phyloP scores from a whole-genome alignment of 2,888 invertebrate genomes.

The Drosophila quinaria region DNA sequence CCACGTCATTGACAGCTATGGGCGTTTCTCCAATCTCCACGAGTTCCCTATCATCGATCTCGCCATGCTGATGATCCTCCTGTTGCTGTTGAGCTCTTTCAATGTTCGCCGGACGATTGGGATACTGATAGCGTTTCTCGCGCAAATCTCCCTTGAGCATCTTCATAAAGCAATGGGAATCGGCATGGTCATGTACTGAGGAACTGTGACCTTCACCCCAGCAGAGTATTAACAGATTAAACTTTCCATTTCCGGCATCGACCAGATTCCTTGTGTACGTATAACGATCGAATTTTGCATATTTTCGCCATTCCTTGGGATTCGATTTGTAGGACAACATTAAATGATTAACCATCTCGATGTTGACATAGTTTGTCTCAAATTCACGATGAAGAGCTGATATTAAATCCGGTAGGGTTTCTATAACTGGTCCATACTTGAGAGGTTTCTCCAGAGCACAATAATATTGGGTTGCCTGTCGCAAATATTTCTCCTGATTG shows the following conservation, averaged over 20 bases:
- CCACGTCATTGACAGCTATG: conserved; percentile 92
- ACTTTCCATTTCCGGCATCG: conserved; percentile 98
- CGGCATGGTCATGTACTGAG: conserved; percentile 97
- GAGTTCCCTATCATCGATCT: conserved; percentile 87
- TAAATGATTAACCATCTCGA: conserved; percentile 94
- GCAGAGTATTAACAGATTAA: conserved; percentile 98
- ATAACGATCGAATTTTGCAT: conserved; percentile 95
- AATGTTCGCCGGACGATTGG: conserved; percentile 43
- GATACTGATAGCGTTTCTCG: conserved; percentile 89
- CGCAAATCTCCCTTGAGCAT: conserved; percentile 92
- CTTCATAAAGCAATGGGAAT: conserved; percentile 99
- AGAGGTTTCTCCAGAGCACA: conserved; percentile 85
- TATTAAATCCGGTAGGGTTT: conserved; percentile 88
- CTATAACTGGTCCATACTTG: conserved; percentile 84
- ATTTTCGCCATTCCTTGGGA: conserved; percentile 96
- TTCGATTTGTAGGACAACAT: conserved; percentile 93
- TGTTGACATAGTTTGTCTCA: conserved; percentile 92
- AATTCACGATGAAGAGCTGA: conserved; percentile 92
- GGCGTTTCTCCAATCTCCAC: conserved; percentile 88
- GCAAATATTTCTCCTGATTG: conserved; percentile 83
- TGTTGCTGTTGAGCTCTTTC: conserved; percentile 28
- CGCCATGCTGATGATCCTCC: conserved; percentile 52
- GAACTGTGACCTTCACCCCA: conserved; percentile 99
- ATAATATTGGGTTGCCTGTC: conserved; percentile 84
- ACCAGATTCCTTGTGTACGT: conserved; percentile 98